These are phyloP conservation scores for Byasa hedistus DNA, from an alignment of 2,888 invertebrate species.

Conservation along the genomic window DNA sequence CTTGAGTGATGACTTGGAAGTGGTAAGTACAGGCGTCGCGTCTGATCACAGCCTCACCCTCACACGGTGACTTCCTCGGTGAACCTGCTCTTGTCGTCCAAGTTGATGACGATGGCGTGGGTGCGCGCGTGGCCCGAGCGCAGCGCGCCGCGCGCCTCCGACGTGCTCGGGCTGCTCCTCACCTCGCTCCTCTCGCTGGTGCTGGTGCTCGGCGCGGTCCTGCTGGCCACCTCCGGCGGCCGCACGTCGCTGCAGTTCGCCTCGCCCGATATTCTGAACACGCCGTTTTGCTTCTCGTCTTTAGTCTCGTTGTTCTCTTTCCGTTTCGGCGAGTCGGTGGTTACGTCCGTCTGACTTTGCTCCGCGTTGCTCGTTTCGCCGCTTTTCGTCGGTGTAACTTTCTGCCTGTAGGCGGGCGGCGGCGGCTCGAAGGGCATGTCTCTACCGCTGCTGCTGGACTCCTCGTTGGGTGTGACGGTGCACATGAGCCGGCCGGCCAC, in stretches of 20 bases:
- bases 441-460: conserved; percentile 74
- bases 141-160: conserved; percentile 60
- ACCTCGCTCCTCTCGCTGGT: conserved; percentile 67
- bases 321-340: conserved; percentile 68
- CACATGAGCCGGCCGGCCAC: conserved; percentile 77
- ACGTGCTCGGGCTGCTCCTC: conserved; percentile 62
- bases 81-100: conserved; percentile 89
- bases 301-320: conserved; percentile 54
- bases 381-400: conserved; percentile 71
- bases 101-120: conserved; percentile 88
- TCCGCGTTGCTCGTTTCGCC: conserved; percentile 64
- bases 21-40: conserved; percentile 49
- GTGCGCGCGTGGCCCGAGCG: conserved; percentile 85
- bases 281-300: conserved; percentile 66
- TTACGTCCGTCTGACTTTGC: conserved; percentile 67
- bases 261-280: conserved; percentile 74
- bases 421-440: conserved; percentile 72
- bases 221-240: conserved; percentile 56
- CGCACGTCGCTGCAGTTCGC: conserved; percentile 69
- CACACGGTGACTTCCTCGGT: conserved; percentile 90
- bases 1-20: no score
- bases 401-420: conserved; percentile 68
- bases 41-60: conserved; percentile 32
- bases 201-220: conserved; percentile 31
- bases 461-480: conserved; percentile 73